Conservation (phyloP, 2,113 vertebrate genomes). For the Xiphophorus hellerii region DNA sequence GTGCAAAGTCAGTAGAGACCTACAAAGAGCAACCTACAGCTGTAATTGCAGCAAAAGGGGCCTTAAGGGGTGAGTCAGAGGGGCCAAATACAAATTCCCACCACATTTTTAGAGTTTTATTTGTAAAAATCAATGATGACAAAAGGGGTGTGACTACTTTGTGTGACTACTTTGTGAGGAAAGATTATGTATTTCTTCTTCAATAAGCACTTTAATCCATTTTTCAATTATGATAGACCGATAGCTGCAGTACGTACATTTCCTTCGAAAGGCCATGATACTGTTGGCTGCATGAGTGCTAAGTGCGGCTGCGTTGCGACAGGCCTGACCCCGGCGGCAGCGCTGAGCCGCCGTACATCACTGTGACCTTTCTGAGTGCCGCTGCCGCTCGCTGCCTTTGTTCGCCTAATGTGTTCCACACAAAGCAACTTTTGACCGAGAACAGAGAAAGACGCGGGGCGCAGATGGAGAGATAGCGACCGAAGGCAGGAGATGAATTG, state of each 20-base stretch:
- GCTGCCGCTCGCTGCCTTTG: constrained; percentile 61
- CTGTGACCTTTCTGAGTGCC: constrained; percentile 69
- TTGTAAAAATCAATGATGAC: too few species aligned
- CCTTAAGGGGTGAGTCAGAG: too few species aligned
- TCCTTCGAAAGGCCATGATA: constrained; percentile 33
- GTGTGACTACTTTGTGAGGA: too few species aligned
- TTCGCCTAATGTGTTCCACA: constrained; percentile 61
- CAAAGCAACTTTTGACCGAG: constrained; percentile 71
- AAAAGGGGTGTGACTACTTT: too few species aligned
- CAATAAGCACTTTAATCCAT: neutral
- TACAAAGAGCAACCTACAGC: neutral
- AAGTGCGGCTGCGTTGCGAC: constrained; percentile 60
- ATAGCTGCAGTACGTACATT: constrained; percentile 29
- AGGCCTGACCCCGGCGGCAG: constrained; percentile 56
- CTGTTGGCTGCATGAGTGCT: constrained; percentile 52
- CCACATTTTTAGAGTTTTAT: too few species aligned
- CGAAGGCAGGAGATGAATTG: constrained; percentile 53
- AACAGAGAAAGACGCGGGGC: constrained; percentile 45
- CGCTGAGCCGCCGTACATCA: constrained; percentile 53
- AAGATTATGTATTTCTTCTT: too few species aligned
- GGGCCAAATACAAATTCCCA: too few species aligned
- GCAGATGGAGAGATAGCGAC: constrained; percentile 69
- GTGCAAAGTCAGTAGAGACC: neutral
- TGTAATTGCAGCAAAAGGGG: neutral
- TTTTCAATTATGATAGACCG: constrained; percentile 3